phyloP scores from a whole-genome alignment of 2,797 vertebrate genomes.

The Acanthurus tractus region DNA sequence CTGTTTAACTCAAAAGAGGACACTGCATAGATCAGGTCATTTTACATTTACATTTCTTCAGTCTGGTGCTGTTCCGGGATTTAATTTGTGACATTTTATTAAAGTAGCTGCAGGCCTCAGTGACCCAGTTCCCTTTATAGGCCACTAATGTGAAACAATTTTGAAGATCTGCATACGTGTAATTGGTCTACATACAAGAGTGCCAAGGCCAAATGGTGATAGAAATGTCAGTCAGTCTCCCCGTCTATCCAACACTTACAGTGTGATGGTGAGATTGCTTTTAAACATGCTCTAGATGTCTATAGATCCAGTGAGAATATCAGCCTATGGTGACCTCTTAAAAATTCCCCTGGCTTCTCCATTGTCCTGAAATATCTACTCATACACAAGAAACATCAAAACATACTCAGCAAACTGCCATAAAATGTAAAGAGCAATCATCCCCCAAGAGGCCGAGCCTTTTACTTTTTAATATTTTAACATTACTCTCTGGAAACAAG shows the following conservation, averaged over 20 bases:
- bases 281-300: background rate
- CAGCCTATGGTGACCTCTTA: background rate
- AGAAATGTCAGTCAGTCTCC: conserved; percentile 10
- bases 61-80: conserved; percentile 50
- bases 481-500: background rate
- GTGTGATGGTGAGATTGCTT: background rate
- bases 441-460: conserved; percentile 1
- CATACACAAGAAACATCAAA: background rate
- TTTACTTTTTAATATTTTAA: background rate
- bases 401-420: background rate
- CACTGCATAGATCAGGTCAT: conserved; percentile 4
- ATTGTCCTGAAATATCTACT: conserved; percentile 3
- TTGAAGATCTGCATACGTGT: conserved; percentile 39
- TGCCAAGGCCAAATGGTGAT: conserved; percentile 23
- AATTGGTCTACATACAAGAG: conserved; percentile 34
- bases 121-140: conserved; percentile 66
- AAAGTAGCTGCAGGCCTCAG: conserved; percentile 58
- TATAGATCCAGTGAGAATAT: background rate
- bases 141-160: conserved; percentile 52
- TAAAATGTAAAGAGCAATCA: background rate
- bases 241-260: background rate
- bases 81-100: conserved; percentile 52
- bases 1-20: background rate
- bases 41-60: conserved; percentile 29
- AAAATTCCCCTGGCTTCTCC: background rate